Base-by-base conservation (phyloP, 2,797 vertebrate genomes). In the Enteromius argenteus region DNA sequence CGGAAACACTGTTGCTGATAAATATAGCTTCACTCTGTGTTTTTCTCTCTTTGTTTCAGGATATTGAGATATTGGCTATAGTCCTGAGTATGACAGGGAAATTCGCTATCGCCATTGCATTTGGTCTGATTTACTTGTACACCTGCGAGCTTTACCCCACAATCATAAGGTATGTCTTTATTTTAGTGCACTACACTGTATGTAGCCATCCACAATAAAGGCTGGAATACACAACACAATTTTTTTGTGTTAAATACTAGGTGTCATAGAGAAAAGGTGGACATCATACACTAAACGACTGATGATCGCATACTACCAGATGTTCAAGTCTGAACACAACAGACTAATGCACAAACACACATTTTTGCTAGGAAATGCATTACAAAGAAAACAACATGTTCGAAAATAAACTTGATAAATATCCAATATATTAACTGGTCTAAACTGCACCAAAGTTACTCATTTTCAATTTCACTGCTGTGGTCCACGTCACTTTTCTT, bases 131-230 rank as follows among this genome's bases (percentile, higher is more conserved):
- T 89, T 99, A 98, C 89, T 92, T 99, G 85, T 99, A 98, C 91
- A 97, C 96, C 4, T 98, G 97, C 85, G 98, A 99, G 89, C 93
- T 99, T 58, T 98, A 98, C 89, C 97, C 98, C 46, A 99, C 97
- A 10, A 90, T 95, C 87, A 94, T 98, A 93, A 96, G 97, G 98
- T 98, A 19, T 42, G 14, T 77, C 13, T 64, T 13, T 9, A 1
- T 32, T 14, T 10, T 32, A 39, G 27, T 53, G 6, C 19, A 49
- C 15, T 64, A 3, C 10, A 58, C 11, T 46, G 19, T 17, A 60
- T 27, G 81, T 13, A 79, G n/a, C 27, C 42, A 56, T 76, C 35
- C 35, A 58, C 51, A 76, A 1, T 58, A 5, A 76, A 64, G 9
- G 0, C 27, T 13, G 17, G 5, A 32, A 30, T 10, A 19, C 44